Percentiles rank a stretch among this genome's conserved stretches.
Evolutionary conservation across 2,113 vertebrate genomes (phyloP).

Genomic region (Brevimyrus niger): DNA sequence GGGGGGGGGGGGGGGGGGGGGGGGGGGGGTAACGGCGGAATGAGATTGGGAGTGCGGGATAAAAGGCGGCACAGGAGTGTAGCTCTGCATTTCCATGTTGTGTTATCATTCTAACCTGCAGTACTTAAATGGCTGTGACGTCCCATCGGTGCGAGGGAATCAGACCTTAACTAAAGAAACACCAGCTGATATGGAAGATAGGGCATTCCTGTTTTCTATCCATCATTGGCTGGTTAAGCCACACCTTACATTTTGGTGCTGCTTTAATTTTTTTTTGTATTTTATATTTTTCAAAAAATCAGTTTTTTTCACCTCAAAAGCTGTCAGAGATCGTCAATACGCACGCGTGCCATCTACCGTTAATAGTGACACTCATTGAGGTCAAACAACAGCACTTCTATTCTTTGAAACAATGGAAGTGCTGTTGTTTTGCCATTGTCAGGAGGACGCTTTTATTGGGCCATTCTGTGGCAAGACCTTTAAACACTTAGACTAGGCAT

Average conservation of each 20-base stretch:
- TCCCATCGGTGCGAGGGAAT: neutral
- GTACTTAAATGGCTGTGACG: neutral
- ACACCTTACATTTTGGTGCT: neutral
- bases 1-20: conserved; percentile 21
- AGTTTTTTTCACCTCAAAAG: too few species aligned
- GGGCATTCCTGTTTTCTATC: neutral
- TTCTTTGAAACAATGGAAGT: too few species aligned
- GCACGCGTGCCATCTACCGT: too few species aligned
- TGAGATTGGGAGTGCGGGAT: neutral
- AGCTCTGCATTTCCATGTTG: neutral
- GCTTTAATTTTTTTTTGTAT: too few species aligned
- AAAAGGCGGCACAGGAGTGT: neutral
- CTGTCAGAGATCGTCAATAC: too few species aligned
- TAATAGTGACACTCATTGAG: too few species aligned
- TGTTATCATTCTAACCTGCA: neutral
- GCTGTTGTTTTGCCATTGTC: too few species aligned
- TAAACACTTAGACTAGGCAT: too few species aligned
- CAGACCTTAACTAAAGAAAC: conserved; percentile 4
- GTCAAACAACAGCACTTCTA: too few species aligned
- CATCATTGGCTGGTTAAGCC: neutral
- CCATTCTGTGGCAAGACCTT: too few species aligned
- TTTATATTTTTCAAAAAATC: too few species aligned
- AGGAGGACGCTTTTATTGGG: too few species aligned
- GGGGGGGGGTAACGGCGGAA: neutral
- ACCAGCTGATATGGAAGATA: neutral